phyloP scores from a whole-genome alignment of 2,113 vertebrate genomes.

The Corythoichthys haematopterus region DNA sequence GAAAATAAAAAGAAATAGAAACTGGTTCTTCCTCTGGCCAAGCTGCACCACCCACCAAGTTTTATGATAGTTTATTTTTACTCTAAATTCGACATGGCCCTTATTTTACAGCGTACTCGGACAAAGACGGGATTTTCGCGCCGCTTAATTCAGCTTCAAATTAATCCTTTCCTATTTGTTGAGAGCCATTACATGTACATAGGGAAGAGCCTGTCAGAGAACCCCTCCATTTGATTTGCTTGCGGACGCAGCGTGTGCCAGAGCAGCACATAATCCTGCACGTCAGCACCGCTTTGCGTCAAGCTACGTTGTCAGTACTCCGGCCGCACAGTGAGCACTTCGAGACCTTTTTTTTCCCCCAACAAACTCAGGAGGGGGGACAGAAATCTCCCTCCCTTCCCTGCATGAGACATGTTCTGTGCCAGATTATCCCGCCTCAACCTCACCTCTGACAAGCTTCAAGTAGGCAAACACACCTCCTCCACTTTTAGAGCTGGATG shows the following conservation, averaged over 20 bases:
- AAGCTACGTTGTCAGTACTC: slow-evolving; percentile 25
- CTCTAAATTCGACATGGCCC: too few species aligned
- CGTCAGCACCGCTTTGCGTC: slow-evolving; percentile 37
- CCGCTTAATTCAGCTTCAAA: not conserved
- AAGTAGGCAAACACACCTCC: slow-evolving; percentile 25
- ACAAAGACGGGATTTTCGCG: not conserved
- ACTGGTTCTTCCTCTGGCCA: too few species aligned
- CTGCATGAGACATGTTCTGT: slow-evolving; percentile 31
- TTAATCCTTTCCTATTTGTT: not conserved
- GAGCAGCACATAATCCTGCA: slow-evolving; percentile 42
- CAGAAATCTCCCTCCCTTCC: not conserved
- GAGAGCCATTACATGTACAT: not conserved
- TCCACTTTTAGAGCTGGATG: slow-evolving; percentile 30
- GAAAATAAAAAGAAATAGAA: too few species aligned
- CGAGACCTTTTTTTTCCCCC: slow-evolving; percentile 2
- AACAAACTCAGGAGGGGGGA: slow-evolving; percentile 2
- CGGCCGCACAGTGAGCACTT: slow-evolving; percentile 34
- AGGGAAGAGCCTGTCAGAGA: not conserved
- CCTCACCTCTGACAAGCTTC: slow-evolving; percentile 40
- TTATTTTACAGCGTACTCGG: not conserved
- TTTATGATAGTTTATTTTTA: too few species aligned
- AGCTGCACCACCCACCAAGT: too few species aligned
- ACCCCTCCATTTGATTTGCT: slow-evolving; percentile 15
- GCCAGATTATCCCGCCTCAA: slow-evolving; percentile 49
- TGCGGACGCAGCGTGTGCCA: slow-evolving; percentile 15